Base-by-base conservation (phyloP, 2,888 invertebrate genomes). In the Acanthococcus lagerstroemiae region DNA sequence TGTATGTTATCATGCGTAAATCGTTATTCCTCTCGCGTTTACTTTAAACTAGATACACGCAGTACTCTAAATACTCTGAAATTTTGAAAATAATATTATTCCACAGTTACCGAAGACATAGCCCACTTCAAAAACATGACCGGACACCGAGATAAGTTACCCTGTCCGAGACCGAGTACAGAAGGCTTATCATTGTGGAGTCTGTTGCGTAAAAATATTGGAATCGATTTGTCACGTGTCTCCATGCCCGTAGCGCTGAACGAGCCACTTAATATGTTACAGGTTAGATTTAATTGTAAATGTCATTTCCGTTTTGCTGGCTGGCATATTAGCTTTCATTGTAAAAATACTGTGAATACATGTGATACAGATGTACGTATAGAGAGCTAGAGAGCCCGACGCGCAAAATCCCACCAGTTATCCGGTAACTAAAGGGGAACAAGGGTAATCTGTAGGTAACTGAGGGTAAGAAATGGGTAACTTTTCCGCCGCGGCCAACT, bases 191-290 rank as follows among this genome's bases (percentile, higher is more conserved):
- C 85, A 19, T 78, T 88, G n/a, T 88, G 88, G 85, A 87, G 88
- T 77, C 79, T 88, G 67, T 78, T 88, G 3, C 84, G 85, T 74
- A 85, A 86, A 77, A 90, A 90, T 75, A 90, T 90, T 63, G 90
- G 90, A 70, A 90, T 90, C 77, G 90, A 90, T 76, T 78, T 90
- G 67, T 87, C 87, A 19, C 88, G 89, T 77, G 85, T 91, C 54
- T 88, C 88, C 68, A 88, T 90, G 88, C 90, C 90, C 0, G 89
- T 90, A 50, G 88, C 88, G 2, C 80, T 90, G 69, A 90, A 90
- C 74, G 90, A 90, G 76, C 90, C 90, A 0, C 79, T 90, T 0
- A 88, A 87, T 73, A 87, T 87, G 80, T 78, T 90, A 65, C 88
- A 88, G 81, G 84, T 85, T 45, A 67, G 44, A n/a, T n/a, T n/a